Percentiles rank a stretch among this genome's conserved stretches.
phyloP scores from a whole-genome alignment of 2,113 vertebrate genomes.

The Urocynchramus pylzowi region DNA sequence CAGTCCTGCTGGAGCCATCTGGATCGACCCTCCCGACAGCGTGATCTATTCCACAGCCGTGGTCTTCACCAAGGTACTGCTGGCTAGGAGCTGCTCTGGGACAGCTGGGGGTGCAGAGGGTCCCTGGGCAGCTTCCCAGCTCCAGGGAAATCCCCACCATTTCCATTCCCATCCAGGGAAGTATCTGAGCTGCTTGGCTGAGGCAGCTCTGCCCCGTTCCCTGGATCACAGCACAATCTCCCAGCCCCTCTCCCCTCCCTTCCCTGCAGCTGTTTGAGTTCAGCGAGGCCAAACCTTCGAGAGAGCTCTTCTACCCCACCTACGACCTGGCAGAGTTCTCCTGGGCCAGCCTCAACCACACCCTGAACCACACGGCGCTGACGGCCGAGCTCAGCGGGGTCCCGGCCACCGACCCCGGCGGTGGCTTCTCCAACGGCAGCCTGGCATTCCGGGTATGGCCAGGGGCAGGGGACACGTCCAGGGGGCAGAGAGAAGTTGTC shows the following conservation, averaged over 20 bases:
- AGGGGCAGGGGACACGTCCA: accelerated
- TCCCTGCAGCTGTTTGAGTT: constrained; percentile 81
- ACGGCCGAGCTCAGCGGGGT: constrained; percentile 65
- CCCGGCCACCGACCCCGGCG: neutral
- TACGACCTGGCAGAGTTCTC: constrained; percentile 78
- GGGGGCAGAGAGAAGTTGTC: no score
- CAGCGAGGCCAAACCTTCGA: constrained; percentile 49
- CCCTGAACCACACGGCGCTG: constrained; percentile 61
- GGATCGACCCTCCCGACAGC: constrained; percentile 78
- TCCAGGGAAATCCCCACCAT: neutral
- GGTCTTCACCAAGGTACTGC: constrained; percentile 80
- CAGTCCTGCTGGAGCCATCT: constrained; percentile 64
- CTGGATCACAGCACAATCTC: accelerated
- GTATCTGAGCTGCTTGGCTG: neutral
- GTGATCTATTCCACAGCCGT: constrained; percentile 75
- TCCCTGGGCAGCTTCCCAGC: neutral
- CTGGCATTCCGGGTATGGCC: constrained; percentile 64
- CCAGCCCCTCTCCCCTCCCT: neutral
- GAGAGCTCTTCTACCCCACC: constrained; percentile 67
- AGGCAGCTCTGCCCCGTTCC: neutral
- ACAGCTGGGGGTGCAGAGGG: accelerated
- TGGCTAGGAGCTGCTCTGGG: accelerated
- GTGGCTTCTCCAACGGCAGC: constrained; percentile 68
- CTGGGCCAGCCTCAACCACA: constrained; percentile 73
- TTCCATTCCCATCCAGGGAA: neutral